phyloP scores from a whole-genome alignment of 2,888 invertebrate species.

The Panopea generosa region DNA sequence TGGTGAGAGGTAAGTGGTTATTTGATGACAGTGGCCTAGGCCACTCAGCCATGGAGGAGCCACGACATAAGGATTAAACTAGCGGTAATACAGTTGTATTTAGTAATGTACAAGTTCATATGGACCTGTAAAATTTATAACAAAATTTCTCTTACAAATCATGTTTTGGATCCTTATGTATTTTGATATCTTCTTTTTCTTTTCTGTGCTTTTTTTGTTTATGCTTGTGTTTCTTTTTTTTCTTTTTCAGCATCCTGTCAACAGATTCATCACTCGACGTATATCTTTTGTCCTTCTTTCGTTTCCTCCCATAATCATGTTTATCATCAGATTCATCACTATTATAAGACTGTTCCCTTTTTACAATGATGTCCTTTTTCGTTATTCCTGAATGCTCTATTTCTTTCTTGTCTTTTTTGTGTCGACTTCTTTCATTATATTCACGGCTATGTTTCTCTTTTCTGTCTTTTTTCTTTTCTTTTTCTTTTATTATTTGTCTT shows the following conservation, averaged over 20 bases:
- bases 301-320: slow-evolving; percentile 19
- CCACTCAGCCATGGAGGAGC: too few relatives aligned
- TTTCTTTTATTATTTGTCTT: not conserved
- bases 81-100: too few relatives aligned
- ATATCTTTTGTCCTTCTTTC: slow-evolving; percentile 19
- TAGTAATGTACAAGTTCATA: too few relatives aligned
- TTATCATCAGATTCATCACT: slow-evolving; percentile 16
- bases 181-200: slow-evolving; percentile 6
- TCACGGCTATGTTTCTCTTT: not conserved
- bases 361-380: too few relatives aligned
- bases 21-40: too few relatives aligned
- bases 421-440: slow-evolving; percentile 25
- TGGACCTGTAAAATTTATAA: too few relatives aligned
- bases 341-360: not conserved
- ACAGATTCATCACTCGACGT: slow-evolving; percentile 63
- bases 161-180: too few relatives aligned
- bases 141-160: too few relatives aligned
- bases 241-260: slow-evolving; percentile 87
- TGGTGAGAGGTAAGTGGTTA: too few relatives aligned
- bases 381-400: not conserved
- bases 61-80: too few relatives aligned
- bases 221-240: slow-evolving; percentile 86
- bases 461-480: not conserved
- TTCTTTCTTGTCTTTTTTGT: slow-evolving; percentile 35
- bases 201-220: slow-evolving; percentile 47